Conservation (phyloP, 2,797 vertebrate genomes). For the Arrhamphus sclerolepis region DNA sequence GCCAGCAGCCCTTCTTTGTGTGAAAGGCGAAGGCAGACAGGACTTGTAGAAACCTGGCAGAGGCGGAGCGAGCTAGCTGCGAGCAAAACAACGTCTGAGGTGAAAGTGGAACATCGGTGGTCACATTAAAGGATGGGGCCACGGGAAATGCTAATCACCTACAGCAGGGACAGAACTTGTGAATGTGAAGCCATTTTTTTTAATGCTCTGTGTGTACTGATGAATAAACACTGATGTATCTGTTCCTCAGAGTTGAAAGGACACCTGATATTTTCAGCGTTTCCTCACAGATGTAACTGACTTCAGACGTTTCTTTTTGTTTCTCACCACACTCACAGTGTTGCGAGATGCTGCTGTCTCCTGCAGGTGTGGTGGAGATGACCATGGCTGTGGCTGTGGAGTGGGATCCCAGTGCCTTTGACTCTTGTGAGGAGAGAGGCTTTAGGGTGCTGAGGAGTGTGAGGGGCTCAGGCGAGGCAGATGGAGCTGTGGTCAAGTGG, state of each 20-base stretch:
- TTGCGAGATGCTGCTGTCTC: conserved; percentile 91
- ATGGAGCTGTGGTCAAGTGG: conserved; percentile 58
- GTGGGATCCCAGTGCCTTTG: conserved; percentile 59
- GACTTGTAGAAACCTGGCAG: conserved; percentile 41
- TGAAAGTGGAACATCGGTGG: conserved; percentile 11
- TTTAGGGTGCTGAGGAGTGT: conserved; percentile 53
- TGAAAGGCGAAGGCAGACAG: conserved; percentile 28
- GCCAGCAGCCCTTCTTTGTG: conserved; percentile 32
- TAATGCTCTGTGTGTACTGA: no score
- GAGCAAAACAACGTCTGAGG: conserved; percentile 11
- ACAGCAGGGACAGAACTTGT: no score
- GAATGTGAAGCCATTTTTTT: no score
- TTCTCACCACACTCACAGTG: conserved; percentile 85
- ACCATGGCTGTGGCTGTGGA: conserved; percentile 61
- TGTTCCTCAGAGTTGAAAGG: no score
- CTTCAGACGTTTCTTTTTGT: no score
- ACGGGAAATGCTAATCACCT: background rate
- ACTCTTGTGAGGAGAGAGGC: conserved; percentile 59
- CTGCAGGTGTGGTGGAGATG: conserved; percentile 78
- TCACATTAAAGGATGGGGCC: no score
- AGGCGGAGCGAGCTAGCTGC: no score
- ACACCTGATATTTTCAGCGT: background rate
- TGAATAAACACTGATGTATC: no score
- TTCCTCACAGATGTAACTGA: no score
- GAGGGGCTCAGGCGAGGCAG: conserved; percentile 47